Evolutionary conservation across 2,797 vertebrate genomes (phyloP).

Genomic region (Paramormyrops hopkinsi): DNA sequence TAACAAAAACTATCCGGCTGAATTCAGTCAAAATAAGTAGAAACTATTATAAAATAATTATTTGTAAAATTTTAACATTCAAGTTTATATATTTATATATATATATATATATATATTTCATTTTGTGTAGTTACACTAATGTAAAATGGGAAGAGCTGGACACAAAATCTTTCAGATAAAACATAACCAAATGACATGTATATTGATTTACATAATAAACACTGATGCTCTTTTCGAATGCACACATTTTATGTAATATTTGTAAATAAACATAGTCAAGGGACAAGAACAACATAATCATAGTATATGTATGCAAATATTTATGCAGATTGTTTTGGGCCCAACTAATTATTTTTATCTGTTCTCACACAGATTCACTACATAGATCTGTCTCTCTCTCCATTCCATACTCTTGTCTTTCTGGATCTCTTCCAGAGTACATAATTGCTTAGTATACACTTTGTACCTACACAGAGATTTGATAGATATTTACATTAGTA

Average conservation of each 20-base stretch:
- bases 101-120: not conserved
- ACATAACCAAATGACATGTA: not conserved
- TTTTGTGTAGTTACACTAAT: not conserved
- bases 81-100: not conserved
- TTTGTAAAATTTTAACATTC: not conserved
- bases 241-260: not conserved
- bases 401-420: not conserved
- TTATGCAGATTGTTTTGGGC: not conserved
- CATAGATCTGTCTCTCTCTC: not conserved
- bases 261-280: not conserved
- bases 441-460: conserved; percentile 8
- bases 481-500: not conserved
- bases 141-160: not conserved
- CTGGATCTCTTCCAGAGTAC: not conserved
- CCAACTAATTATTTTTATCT: not conserved
- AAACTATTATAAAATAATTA: not conserved
- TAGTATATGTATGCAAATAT: not conserved
- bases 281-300: not conserved
- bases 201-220: not conserved
- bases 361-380: not conserved
- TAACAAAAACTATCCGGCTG: not conserved
- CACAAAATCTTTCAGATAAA: not conserved
- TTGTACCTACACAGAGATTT: not conserved
- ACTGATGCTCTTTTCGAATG: not conserved
- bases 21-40: not conserved